A percentile compares a stretch with the other conserved stretches of the same genome.
Evolutionary conservation across 2,888 invertebrate species (phyloP).

Genomic region (Stenichneumon culpator): DNA sequence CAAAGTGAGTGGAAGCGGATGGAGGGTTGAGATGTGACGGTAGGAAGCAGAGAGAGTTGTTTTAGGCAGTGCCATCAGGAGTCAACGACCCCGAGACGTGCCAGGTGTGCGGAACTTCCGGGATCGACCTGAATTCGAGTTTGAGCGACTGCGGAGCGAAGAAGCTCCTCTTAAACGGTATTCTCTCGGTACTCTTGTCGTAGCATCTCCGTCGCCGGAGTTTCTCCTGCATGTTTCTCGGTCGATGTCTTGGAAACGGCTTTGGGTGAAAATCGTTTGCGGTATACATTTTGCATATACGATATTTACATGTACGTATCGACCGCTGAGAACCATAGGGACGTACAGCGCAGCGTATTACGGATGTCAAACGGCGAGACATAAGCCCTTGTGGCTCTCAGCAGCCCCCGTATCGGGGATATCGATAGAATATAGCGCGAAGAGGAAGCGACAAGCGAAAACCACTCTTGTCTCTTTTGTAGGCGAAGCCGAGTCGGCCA

Average conservation of each 20-base stretch:
- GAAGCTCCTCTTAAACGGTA: not conserved
- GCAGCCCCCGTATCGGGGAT: not conserved
- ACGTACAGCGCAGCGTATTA: too few relatives aligned
- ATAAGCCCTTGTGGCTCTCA: not conserved
- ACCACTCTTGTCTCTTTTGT: constrained; percentile 32
- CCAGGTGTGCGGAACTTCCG: constrained; percentile 69
- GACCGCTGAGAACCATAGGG: not conserved
- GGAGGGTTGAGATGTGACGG: not conserved
- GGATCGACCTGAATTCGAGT: constrained; percentile 76
- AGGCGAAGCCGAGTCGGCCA: constrained; percentile 42
- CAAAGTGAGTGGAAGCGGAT: not conserved
- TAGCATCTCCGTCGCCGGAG: not conserved
- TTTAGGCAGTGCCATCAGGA: constrained; percentile 56
- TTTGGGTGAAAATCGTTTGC: not conserved
- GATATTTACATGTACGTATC: not conserved
- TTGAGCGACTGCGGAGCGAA: constrained; percentile 74
- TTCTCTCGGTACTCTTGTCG: constrained; percentile 18
- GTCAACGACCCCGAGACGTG: constrained; percentile 47
- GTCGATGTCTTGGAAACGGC: constrained; percentile 16
- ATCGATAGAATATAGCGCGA: not conserved
- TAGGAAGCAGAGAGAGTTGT: constrained; percentile 31
- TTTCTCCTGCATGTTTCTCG: constrained; percentile 34
- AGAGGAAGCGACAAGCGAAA: constrained; percentile 21
- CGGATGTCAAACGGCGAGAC: too few relatives aligned
- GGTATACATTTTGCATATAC: not conserved